Percentiles rank a stretch among this genome's conserved stretches.
Conservation (phyloP, 2,113 vertebrate species). For the Nipponia nippon region DNA sequence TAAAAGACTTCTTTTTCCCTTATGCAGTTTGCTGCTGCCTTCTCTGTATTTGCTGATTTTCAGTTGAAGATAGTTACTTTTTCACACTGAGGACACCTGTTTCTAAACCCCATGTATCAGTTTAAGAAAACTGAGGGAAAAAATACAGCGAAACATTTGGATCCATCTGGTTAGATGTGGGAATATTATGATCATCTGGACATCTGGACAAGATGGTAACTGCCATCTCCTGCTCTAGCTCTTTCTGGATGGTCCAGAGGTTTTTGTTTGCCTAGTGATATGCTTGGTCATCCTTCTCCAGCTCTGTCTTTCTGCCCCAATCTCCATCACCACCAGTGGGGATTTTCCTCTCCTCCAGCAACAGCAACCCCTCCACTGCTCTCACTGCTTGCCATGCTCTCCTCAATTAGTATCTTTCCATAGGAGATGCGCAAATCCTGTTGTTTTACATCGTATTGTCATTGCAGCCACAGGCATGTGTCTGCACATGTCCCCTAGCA, state of each 20-base stretch:
- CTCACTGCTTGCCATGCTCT: neutral
- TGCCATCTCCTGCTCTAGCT: neutral
- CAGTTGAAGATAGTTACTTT: neutral
- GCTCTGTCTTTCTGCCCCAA: neutral
- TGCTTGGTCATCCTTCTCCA: neutral
- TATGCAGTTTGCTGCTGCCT: neutral
- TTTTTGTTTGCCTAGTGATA: neutral
- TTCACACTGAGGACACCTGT: neutral
- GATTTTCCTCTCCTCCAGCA: neutral
- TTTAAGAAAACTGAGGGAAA: neutral
- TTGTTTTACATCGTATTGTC: neutral
- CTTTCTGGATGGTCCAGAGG: neutral
- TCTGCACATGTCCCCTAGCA: neutral
- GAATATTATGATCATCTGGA: neutral
- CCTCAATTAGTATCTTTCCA: neutral
- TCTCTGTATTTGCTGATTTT: neutral
- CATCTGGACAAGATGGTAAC: neutral
- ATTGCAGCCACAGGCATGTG: neutral
- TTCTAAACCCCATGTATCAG: neutral
- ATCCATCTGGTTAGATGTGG: slow-evolving; percentile 23
- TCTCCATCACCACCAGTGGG: neutral
- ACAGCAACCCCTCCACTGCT: neutral
- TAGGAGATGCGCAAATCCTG: neutral
- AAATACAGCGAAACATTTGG: neutral
- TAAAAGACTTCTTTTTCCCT: neutral